These are phyloP conservation scores for roundworm (Caenorhabditis elegans) DNA, from an alignment of 1,140 invertebrate species.

Conservation along the genomic window DNA sequence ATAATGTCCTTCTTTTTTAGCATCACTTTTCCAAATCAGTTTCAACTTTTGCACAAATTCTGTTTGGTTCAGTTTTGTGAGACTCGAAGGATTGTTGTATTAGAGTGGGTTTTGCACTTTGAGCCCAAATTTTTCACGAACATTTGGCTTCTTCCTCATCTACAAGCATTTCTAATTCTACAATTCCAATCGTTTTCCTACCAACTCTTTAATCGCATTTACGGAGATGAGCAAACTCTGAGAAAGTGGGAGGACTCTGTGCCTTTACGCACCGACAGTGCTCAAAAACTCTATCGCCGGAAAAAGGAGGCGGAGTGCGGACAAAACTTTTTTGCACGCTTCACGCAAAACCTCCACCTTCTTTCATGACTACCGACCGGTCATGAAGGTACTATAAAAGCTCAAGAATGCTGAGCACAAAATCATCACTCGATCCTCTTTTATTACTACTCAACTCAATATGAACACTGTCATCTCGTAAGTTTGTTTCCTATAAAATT, in stretches of 20 bases:
- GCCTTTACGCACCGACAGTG: neutral
- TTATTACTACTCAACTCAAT: neutral
- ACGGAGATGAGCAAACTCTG: neutral
- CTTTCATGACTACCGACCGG: neutral
- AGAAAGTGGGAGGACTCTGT: neutral
- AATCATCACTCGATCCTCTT: conserved; percentile 27
- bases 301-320: neutral
- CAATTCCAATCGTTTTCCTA: neutral
- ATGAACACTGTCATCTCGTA: conserved; percentile 28
- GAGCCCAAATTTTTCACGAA: neutral
- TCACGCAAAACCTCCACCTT: conserved; percentile 18
- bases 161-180: neutral
- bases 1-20: too few relatives aligned
- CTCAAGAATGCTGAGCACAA: neutral
- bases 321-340: neutral
- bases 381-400: conserved; percentile 30
- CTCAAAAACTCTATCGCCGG: neutral
- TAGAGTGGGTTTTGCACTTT: too few relatives aligned
- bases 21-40: too few relatives aligned
- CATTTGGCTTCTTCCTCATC: neutral
- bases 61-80: too few relatives aligned
- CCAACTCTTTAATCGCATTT: neutral
- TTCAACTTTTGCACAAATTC: too few relatives aligned
- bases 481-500: neutral
- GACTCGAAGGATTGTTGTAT: too few relatives aligned